Conservation (phyloP, 1,140 invertebrate species). For the Pseudomyrmex sp. region DNA sequence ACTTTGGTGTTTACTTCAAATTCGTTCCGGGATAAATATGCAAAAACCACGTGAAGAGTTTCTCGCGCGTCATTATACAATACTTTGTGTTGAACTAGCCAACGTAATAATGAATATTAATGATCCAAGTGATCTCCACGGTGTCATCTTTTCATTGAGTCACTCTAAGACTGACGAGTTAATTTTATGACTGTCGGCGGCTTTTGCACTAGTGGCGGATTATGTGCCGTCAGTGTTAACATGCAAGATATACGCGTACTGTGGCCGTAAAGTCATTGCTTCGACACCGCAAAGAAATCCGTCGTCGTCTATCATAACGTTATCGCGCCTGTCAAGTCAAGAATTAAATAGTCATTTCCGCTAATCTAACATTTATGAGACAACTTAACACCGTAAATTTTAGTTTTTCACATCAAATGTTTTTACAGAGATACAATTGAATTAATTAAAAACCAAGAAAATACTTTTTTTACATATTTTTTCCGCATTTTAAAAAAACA, state of each 20-base stretch:
- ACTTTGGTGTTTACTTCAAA: not conserved
- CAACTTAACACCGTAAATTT: not conserved
- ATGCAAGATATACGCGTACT: constrained; percentile 8
- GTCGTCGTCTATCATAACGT: constrained; percentile 5
- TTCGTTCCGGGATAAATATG: not conserved
- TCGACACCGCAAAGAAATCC: constrained; percentile 29
- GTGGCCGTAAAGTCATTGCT: constrained; percentile 13
- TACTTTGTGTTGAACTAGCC: constrained; percentile 10
- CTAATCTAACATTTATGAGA: constrained; percentile 26
- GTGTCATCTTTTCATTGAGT: constrained; percentile 52
- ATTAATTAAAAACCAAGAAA: not conserved
- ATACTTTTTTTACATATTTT: not conserved
- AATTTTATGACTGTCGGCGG: constrained; percentile 51
- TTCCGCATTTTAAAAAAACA: not conserved
- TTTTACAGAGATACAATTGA: not conserved
- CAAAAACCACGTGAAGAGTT: not conserved
- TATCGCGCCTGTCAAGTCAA: constrained; percentile 2
- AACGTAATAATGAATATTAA: constrained; percentile 48
- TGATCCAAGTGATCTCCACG: constrained; percentile 27
- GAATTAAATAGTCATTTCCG: constrained; percentile 20
- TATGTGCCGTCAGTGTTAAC: constrained; percentile 49
- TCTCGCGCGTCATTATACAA: not conserved
- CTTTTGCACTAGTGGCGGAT: constrained; percentile 26
- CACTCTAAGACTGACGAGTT: constrained; percentile 45
- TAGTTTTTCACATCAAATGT: not conserved